Evolutionary conservation across 2,888 invertebrate species (phyloP), one percentile per base, ranked within the genome.

Genomic region (Altica lythri): DNA sequence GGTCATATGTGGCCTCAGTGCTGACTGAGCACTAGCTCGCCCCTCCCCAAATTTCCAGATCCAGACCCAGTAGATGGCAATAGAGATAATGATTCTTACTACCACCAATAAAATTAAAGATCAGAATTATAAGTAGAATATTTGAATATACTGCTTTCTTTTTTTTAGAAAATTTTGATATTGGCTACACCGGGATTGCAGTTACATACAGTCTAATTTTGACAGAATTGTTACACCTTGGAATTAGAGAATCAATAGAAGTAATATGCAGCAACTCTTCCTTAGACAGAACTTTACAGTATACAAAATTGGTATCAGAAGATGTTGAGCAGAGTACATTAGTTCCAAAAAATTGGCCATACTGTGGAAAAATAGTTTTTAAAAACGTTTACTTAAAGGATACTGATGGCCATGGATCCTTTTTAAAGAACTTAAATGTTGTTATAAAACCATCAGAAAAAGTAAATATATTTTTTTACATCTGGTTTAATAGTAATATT

Each of bases 161-260:
- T 32, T 34, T 35, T 30, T 6, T 12, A 84, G 84, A 78, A n/a
- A 69, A 73, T 27, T 82, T 81, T 1, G 76, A 78, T 53, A 84
- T 86, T 1, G 87, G 87, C 0, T 81, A 86, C 68, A 86, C 89
- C 1, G 89, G 89, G 2, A 74, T 90, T 42, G 87, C 86, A 0
- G 80, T 90, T 57, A 86, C 88, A 18, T 88, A 89, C 64, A 84
- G 86, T 55, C 75, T 88, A 48, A 84, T 87, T 62, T 71, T 92
- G 55, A 88, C 89, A 49, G 90, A 88, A 59, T 87, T 90, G 86
- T 82, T 91, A 51, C 90, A 90, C 70, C 85, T 88, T 77, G 89
- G 89, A 4, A 85, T 91, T 63, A 81, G 89, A 57, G 89, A 90
- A 72, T 83, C 86, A 25, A 88, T 91, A 0, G 91, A 92, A 69